Conservation (phyloP, 23 tunicate genomes). For the Phallusia fumigata region DNA sequence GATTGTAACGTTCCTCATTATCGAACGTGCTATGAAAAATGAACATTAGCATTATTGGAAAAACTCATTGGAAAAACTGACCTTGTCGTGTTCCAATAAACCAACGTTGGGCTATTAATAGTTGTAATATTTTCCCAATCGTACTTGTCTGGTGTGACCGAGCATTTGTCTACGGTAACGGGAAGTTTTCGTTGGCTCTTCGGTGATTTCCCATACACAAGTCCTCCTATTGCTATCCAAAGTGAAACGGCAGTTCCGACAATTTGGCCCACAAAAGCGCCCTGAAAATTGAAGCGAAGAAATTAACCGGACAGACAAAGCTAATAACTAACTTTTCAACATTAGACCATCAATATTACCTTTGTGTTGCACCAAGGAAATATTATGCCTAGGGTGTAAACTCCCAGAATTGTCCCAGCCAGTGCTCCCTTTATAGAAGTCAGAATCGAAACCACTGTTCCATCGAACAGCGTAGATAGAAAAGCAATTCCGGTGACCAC, state of each 20-base stretch:
- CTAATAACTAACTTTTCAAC: too few relatives aligned
- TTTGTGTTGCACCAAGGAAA: slow-evolving; percentile 48
- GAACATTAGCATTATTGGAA: background rate
- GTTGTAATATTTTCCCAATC: too few relatives aligned
- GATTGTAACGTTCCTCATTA: background rate
- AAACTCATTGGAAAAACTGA: background rate
- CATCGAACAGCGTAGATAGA: background rate
- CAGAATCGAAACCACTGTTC: slow-evolving; percentile 26
- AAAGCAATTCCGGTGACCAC: slow-evolving; percentile 21
- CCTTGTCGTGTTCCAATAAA: too few relatives aligned
- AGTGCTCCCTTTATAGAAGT: slow-evolving; percentile 23
- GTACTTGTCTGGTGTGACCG: background rate
- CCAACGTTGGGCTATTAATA: too few relatives aligned
- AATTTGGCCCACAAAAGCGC: slow-evolving; percentile 39
- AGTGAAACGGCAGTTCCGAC: slow-evolving; percentile 16
- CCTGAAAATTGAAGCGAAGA: too few relatives aligned
- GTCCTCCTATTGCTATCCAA: slow-evolving; percentile 37
- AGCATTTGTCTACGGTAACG: background rate
- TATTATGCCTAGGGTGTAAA: slow-evolving; percentile 47
- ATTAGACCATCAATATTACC: background rate
- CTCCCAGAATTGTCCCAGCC: slow-evolving; percentile 44
- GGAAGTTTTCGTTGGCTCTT: slow-evolving; percentile 20
- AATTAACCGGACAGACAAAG: too few relatives aligned
- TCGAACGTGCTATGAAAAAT: background rate
- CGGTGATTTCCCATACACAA: slow-evolving; percentile 20